Base-by-base conservation (phyloP, 2,888 invertebrate genomes). In the Chrysopilus asiliformis region DNA sequence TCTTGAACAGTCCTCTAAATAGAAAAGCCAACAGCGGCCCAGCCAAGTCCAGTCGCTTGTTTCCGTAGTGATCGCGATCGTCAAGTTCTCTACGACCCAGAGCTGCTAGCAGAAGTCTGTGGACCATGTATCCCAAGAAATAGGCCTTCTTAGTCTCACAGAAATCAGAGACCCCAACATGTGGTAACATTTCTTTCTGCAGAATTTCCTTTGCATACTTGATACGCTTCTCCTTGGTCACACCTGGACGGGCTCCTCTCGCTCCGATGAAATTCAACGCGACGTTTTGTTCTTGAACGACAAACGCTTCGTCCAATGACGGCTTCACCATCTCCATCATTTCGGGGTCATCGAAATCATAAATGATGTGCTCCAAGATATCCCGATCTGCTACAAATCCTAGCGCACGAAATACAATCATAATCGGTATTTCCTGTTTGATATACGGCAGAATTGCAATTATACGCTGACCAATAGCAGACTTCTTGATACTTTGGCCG, bases 291-390 rank as follows among this genome's bases (percentile, higher is more conserved):
- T 99, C 98, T 66, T 98, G 97, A 48, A 98, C 93, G 0, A 97
- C 97, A 65, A 98, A 98, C 28, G 98, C 98, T 67, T 98, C 98
- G 65, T 98, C 98, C 38, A 98, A 66, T 0, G 97, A 97, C 1
- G 98, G 98, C 60, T 99, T 99, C 0, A 94, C 95, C 95, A 99
- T 97, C 74, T 99, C 98, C 97, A 99, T 98, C 95, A 99, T 97
- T 70, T 99, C 98, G 6, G 94, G 97, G 66, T 99, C 98, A 64
- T 98, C 95, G 66, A 98, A 98, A 58, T 99, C 98, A 60, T 99
- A 99, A 53, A 99, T 98, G 43, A 99, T 98, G 55, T 99, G 98
- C 58, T 99, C 98, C 15, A 99, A 69, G 53, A 99, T 99, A 66
- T 99, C 98, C 54, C 98, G 75, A 65, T 99, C 98, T 7, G 98